Conservation (phyloP, 1,140 invertebrate species). For the Metaphire vulgaris region DNA sequence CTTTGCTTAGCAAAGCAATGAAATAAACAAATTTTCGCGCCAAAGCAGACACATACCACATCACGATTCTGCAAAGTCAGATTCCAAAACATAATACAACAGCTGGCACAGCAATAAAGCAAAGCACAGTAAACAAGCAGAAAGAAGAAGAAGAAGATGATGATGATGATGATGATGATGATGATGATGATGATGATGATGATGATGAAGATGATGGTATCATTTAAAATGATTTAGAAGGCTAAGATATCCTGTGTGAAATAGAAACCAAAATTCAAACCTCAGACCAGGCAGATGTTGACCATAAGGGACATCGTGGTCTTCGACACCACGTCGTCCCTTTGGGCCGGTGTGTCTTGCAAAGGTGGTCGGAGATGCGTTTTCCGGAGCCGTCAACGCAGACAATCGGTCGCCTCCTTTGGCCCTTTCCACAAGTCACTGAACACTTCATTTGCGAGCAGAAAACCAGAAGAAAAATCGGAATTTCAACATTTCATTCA, state of each 20-base stretch:
- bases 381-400: slow-evolving; percentile 32
- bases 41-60: no score
- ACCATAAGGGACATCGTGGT: slow-evolving; percentile 4
- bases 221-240: neutral
- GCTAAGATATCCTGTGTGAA: no score
- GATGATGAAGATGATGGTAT: neutral
- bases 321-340: neutral
- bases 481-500: no score
- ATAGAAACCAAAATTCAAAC: no score
- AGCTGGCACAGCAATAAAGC: no score
- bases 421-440: slow-evolving; percentile 59
- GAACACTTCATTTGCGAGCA: slow-evolving; percentile 57
- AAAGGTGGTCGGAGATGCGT: neutral
- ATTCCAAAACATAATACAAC: no score
- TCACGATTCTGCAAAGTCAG: no score
- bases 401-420: slow-evolving; percentile 46
- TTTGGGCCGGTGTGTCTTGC: slow-evolving; percentile 6
- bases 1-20: no score
- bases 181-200: neutral
- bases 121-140: no score
- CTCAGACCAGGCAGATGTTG: neutral
- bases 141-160: neutral
- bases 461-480: no score
- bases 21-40: no score
- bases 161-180: neutral